These are phyloP conservation scores for Temnothorax ravouxi DNA, from an alignment of 2,888 invertebrate species.

Conservation along the genomic window DNA sequence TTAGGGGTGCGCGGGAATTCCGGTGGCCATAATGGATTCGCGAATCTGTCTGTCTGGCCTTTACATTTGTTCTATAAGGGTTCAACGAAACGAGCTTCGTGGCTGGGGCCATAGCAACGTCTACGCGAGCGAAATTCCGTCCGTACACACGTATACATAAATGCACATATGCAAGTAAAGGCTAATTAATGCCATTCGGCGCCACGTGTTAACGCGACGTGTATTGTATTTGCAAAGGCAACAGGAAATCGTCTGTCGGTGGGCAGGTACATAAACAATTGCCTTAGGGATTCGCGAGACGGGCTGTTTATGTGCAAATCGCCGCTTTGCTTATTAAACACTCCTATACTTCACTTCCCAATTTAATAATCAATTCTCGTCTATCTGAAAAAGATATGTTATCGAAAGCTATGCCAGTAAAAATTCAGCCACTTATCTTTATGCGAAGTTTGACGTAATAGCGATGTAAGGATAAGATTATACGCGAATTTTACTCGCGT, in stretches of 20 bases:
- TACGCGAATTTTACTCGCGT: background rate
- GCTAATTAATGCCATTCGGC: conserved; percentile 35
- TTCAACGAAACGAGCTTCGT: conserved; percentile 66
- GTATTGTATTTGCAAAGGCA: conserved; percentile 36
- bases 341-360: background rate
- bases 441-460: background rate
- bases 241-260: conserved; percentile 41
- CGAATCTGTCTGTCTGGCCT: conserved; percentile 77
- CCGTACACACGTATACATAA: conserved; percentile 2
- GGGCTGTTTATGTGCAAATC: conserved; percentile 12
- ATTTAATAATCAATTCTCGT: conserved; percentile 14
- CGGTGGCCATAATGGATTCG: conserved; percentile 75
- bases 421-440: too few relatives aligned
- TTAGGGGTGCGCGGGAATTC: conserved; percentile 74
- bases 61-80: conserved; percentile 64
- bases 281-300: background rate
- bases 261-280: conserved; percentile 34
- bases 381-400: too few relatives aligned
- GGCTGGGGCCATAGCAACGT: conserved; percentile 3
- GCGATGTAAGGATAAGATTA: background rate
- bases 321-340: background rate
- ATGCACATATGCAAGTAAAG: conserved; percentile 30
- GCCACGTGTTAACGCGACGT: conserved; percentile 23
- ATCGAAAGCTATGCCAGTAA: background rate
- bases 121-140: conserved; percentile 19